Conservation (phyloP, 2,797 vertebrate species). For the Phrynocephalus vlangalii region DNA sequence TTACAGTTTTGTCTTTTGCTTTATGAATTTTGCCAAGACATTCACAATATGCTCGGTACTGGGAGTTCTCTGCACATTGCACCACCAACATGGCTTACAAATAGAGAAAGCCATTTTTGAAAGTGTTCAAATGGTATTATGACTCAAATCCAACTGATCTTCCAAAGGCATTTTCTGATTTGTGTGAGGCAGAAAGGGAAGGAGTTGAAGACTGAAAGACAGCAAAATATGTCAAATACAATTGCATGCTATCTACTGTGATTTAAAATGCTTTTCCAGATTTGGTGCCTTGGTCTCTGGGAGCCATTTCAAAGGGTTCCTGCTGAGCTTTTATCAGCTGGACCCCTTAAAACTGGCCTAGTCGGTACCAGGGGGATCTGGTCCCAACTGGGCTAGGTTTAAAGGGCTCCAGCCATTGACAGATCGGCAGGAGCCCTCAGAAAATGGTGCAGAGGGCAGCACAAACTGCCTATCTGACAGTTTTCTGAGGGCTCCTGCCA, state of each 20-base stretch:
- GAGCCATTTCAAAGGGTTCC: too few species aligned
- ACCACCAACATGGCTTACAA: background rate
- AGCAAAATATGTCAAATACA: background rate
- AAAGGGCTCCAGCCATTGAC: too few species aligned
- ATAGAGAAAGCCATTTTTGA: background rate
- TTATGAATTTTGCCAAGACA: constrained; percentile 19
- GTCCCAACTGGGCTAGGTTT: too few species aligned
- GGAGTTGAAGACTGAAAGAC: background rate
- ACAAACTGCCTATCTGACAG: too few species aligned
- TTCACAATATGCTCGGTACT: background rate
- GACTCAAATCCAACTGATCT: background rate
- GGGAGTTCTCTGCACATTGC: constrained; percentile 8
- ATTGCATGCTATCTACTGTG: background rate
- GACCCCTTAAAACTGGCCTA: too few species aligned
- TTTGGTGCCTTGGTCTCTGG: too few species aligned
- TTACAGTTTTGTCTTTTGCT: constrained; percentile 9
- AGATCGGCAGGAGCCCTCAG: too few species aligned
- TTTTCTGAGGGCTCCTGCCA: too few species aligned
- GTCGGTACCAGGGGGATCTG: too few species aligned
- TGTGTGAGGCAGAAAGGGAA: background rate
- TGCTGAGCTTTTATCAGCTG: too few species aligned
- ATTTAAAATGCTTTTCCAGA: background rate
- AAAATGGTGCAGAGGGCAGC: too few species aligned
- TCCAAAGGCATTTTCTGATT: constrained; percentile 8
- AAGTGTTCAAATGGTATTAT: constrained; percentile 7